Conservation (phyloP, 2,888 invertebrate genomes). For the Mylabris sibirica region DNA sequence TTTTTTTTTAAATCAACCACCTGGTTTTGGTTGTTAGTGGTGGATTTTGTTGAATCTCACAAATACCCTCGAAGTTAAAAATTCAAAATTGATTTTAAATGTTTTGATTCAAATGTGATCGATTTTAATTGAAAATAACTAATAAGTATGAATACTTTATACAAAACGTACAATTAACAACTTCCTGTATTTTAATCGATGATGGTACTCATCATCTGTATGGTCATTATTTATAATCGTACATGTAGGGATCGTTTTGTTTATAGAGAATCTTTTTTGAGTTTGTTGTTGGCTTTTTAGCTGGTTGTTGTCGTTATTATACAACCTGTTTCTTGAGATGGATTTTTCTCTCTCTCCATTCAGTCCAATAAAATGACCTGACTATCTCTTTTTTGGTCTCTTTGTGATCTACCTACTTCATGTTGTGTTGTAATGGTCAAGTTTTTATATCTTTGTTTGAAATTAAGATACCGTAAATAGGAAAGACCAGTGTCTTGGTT, state of each 20-base stretch:
- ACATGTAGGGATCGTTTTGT: no score
- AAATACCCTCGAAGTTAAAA: background rate
- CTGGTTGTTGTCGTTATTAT: background rate
- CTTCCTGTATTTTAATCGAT: conserved; percentile 34
- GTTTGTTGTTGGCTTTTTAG: background rate
- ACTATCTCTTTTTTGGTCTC: background rate
- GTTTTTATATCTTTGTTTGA: background rate
- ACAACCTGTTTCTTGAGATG: conserved; percentile 11
- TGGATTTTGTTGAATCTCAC: background rate
- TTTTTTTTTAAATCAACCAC: background rate
- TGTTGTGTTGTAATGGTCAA: background rate
- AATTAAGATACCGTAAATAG: conserved; percentile 5
- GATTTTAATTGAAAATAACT: no score
- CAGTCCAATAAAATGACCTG: conserved; percentile 4
- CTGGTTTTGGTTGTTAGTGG: background rate
- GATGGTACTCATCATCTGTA: conserved; percentile 25
- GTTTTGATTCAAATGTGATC: no score
- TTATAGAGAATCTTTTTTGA: background rate
- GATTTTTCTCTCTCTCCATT: background rate
- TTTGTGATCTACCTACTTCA: background rate
- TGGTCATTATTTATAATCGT: background rate
- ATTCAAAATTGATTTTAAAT: background rate
- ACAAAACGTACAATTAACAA: conserved; percentile 27
- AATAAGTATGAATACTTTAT: background rate
- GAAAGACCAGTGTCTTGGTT: background rate